Conservation (phyloP, 2,797 vertebrate species). For the Anniella stebbinsi region DNA sequence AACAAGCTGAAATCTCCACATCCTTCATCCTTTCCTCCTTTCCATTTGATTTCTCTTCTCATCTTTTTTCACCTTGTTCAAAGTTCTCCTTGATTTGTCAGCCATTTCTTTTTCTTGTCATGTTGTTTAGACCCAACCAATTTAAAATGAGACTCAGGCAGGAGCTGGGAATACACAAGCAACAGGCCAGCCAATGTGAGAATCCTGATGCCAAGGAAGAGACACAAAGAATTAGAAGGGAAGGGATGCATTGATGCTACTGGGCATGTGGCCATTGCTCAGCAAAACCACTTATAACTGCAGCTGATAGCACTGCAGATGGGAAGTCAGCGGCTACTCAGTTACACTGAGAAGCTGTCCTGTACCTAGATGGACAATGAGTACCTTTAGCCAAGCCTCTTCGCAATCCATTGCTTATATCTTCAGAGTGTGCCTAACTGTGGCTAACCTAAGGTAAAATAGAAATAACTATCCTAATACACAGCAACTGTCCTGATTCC, state of each 20-base stretch:
- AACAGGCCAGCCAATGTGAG: neutral
- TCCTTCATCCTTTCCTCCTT: neutral
- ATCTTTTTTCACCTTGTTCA: neutral
- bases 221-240: neutral
- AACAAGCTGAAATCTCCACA: neutral
- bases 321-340: neutral
- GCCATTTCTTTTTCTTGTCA: neutral
- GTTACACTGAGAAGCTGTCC: neutral
- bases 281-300: neutral
- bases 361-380: neutral
- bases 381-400: neutral
- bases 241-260: neutral
- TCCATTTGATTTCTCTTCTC: neutral
- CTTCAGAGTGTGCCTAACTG: too few species aligned
- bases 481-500: neutral
- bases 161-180: neutral
- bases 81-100: conserved; percentile 1
- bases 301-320: neutral
- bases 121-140: neutral
- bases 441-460: neutral
- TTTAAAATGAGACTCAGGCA: neutral
- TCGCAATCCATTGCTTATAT: neutral
- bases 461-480: neutral
- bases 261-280: neutral
- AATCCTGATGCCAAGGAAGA: neutral